A percentile compares a stretch with the other conserved stretches of the same genome.
phyloP scores from a whole-genome alignment of 1,140 invertebrate species.

The Sinonovacula constricta region DNA sequence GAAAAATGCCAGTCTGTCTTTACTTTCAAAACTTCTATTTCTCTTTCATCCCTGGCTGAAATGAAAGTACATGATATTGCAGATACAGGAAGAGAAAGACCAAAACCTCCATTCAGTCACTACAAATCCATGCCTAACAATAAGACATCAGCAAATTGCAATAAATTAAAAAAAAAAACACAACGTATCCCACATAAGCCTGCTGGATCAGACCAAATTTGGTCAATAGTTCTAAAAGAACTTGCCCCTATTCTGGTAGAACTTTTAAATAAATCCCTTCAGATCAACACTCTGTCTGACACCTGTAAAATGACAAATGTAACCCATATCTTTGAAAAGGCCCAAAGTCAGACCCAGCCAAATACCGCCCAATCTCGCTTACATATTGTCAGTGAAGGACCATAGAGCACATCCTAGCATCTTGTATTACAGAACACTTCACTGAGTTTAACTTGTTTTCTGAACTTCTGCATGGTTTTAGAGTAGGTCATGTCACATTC shows the following conservation, averaged over 20 bases:
- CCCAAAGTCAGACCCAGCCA: conserved; percentile 14
- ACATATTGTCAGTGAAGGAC: conserved; percentile 25
- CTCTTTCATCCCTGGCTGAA: conserved; percentile 4
- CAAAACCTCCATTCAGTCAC: not conserved
- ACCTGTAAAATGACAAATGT: not conserved
- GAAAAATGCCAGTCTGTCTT: conserved; percentile 9
- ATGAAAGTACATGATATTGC: conserved; percentile 22
- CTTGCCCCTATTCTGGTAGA: not conserved
- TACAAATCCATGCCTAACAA: conserved; percentile 10
- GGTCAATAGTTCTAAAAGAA: conserved; percentile 13
- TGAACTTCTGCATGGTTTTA: conserved; percentile 33
- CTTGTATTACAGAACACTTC: conserved; percentile 11
- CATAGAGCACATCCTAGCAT: conserved; percentile 33
- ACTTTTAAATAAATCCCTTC: conserved; percentile 9
- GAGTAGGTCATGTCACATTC: conserved; percentile 19
- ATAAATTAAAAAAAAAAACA: conserved; percentile 27
- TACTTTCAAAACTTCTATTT: not conserved
- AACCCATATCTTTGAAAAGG: conserved; percentile 19
- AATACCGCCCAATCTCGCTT: conserved; percentile 25
- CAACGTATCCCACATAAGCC: conserved; percentile 31
- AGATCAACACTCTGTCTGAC: not conserved
- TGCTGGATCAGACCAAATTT: conserved; percentile 23
- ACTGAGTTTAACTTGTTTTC: conserved; percentile 16
- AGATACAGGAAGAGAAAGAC: conserved; percentile 11
- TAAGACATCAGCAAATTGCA: conserved; percentile 9